Evolutionary conservation across 1,140 invertebrate species (phyloP), one percentile per base, ranked within the genome.

Genomic region (Cyphomyrmex costatus): DNA sequence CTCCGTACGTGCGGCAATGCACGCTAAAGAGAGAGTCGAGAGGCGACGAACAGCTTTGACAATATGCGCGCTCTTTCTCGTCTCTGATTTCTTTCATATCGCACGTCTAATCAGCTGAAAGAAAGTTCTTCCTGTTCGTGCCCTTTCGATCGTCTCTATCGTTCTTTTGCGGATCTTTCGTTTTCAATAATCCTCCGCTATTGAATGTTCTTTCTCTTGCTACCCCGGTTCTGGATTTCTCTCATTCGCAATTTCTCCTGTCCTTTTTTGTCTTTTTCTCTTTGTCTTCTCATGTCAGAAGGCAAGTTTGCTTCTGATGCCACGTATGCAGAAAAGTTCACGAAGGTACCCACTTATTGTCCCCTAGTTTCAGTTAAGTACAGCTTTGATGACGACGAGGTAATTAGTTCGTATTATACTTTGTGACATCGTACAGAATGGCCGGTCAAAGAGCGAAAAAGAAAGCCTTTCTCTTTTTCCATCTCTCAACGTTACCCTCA

Each of bases 351-450:
- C 88, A 92, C 92, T 93, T 91, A 92, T 93, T 93, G 90, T 92
- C 76, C 76, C 73, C 74, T 82, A 91, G 89, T 88, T 85, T 84
- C 63, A 86, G 91, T 92, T 88, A 90, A 93, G 92, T 90, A 61
- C 79, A 86, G 83, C 93, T 93, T 93, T 93, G 93, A 92, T 84
- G 90, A 90, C 90, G 89, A 92, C 83, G 83, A 82, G 90, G 92
- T 93, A 93, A 93, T 93, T 93, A 93, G 90, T 92, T 92, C 91
- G 90, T 92, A 91, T 92, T 91, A 92, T 91, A 92, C 92, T 92
- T 91, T 92, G 92, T 92, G 88, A 92, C 88, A 89, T 92, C 86
- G 88, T 79, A 51, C 42, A 86, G 77, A 66, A 79, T 30, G 88
- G 77, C 78, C 83, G 89, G 82, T 68, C 89, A 73, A 66, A 86